Conservation (phyloP, 2,113 vertebrate genomes). For the Melanostigma gelatinosum region DNA sequence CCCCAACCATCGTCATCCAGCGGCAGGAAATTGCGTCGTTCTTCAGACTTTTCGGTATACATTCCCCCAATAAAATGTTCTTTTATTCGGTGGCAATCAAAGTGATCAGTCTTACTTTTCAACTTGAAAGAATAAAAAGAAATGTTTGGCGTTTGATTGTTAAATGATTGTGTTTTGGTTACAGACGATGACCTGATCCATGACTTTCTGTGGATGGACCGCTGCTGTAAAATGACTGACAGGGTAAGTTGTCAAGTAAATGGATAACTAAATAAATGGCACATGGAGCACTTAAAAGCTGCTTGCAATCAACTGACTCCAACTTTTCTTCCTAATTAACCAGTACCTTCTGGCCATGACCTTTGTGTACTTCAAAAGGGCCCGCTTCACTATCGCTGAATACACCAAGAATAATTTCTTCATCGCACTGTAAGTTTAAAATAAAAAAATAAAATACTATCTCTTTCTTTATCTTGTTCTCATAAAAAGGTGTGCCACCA, state of each 20-base stretch:
- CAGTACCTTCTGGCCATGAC: constrained; percentile 99
- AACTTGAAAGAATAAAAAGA: neutral
- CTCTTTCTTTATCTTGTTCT: neutral
- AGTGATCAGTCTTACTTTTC: neutral
- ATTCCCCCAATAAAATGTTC: neutral
- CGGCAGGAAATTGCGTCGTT: constrained; percentile 93
- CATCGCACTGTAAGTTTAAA: constrained; percentile 92
- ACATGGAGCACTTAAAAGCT: neutral
- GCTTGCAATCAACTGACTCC: neutral
- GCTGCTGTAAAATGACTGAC: constrained; percentile 94
- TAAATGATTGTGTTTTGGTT: constrained; percentile 62
- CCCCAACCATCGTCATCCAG: constrained; percentile 85
- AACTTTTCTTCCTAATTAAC: constrained; percentile 17
- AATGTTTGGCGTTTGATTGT: neutral
- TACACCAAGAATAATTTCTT: constrained; percentile 95
- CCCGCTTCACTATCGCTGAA: constrained; percentile 87
- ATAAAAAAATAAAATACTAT: neutral
- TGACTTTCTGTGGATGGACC: constrained; percentile 96
- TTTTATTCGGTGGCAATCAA: neutral
- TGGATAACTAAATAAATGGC: neutral
- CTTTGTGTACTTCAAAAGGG: constrained; percentile 98
- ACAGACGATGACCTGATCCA: constrained; percentile 93
- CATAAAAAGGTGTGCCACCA: neutral
- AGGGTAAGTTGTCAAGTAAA: constrained; percentile 82
- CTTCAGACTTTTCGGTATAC: constrained; percentile 92